Evolutionary conservation across 2,888 invertebrate species (phyloP).

Genomic region (Hybos culiciformis): DNA sequence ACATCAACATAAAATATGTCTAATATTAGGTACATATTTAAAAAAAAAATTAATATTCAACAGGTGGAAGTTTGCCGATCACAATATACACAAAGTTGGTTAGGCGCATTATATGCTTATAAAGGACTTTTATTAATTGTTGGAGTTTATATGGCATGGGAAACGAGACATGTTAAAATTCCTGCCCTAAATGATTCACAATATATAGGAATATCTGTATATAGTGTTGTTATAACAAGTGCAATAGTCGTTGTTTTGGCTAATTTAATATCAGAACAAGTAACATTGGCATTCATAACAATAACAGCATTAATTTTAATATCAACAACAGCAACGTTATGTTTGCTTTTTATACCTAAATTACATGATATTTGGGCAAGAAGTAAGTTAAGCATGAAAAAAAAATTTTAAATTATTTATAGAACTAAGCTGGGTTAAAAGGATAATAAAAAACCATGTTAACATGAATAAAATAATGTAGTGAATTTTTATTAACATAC

Average conservation of each 20-base stretch:
- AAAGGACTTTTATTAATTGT: slow-evolving; percentile 77
- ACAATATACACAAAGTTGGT: slow-evolving; percentile 76
- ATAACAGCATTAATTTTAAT: slow-evolving; percentile 71
- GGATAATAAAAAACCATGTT: too few relatives aligned
- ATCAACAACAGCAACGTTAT: slow-evolving; percentile 75
- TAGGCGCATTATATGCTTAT: slow-evolving; percentile 80
- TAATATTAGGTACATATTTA: too few relatives aligned
- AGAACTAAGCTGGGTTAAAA: slow-evolving; percentile 4
- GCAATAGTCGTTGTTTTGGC: slow-evolving; percentile 76
- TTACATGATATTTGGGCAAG: slow-evolving; percentile 55
- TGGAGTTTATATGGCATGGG: slow-evolving; percentile 94
- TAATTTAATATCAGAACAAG: slow-evolving; percentile 72
- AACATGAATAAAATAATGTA: too few relatives aligned
- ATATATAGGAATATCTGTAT: slow-evolving; percentile 86
- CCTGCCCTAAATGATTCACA: slow-evolving; percentile 86
- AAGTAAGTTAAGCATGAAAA: slow-evolving; percentile 35
- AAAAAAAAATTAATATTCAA: slow-evolving; percentile 1
- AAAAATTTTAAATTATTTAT: background rate
- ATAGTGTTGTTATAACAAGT: slow-evolving; percentile 79
- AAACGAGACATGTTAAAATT: slow-evolving; percentile 82
- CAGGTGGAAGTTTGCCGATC: slow-evolving; percentile 84
- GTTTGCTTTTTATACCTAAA: slow-evolving; percentile 78
- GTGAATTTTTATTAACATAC: too few relatives aligned
- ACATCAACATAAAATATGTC: too few relatives aligned
- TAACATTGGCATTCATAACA: slow-evolving; percentile 66